Base-by-base conservation (phyloP, 2,113 vertebrate genomes). In the Fulica atra region DNA sequence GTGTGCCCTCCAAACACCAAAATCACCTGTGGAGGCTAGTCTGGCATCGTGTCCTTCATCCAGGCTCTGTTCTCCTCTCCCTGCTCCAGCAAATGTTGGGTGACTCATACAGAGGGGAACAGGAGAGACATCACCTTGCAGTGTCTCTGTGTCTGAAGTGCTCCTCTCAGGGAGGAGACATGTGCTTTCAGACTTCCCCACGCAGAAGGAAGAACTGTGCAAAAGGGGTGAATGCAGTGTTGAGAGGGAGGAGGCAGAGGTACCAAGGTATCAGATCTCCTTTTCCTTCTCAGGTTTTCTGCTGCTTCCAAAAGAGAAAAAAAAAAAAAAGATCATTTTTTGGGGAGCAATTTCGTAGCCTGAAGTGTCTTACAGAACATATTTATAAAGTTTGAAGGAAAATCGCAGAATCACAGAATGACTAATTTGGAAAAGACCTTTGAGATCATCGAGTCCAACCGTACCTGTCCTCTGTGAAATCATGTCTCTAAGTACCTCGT, bases 41-140 rank as follows among this genome's bases (percentile, higher is more conserved):
- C 13, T 0, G 3, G 18, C 18, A 1, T 4, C 13, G 20, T 14
- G 36, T 12, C 2, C 0, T 33, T 71, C 51, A 26, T 15, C 14
- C 0, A 0, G 23, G 50, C 70, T n/a, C 13, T 18, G 29, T 28
- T 83, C 20, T 83, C 33, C n/a, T 83, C 20, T 83, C 33, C n/a
- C 46, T 28, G 59, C 72, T 48, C 59, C 29, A 6, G 21, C 0
- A 1, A n/a, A 24, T 1, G 0, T 12, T 64, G 0, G 1, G 44
- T 54, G 44, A 35, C 65, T 78, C 16, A 2, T 24, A 5, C 13
- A 2, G 8, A 28, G 50, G 38, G 21, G 57, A 66, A 9, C 16
- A 29, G 57, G 59, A 77, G 51, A 11, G 24, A 11, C 0, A 8
- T 72, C 40, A n/a, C 61, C 50, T 57, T n/a, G n/a, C n/a, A n/a